Conservation (phyloP, 2,113 vertebrate genomes). For the Oryctolagus cuniculus region mOryCun1.1 NC_091432.1:80048501-80049000, state of each 20-base stretch:
- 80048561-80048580: background rate
- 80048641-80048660: background rate
- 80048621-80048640: no score
- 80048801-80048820: background rate
- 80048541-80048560: background rate
- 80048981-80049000: background rate
- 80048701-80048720: background rate
- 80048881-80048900: background rate
- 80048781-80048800: no score
- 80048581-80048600: background rate
- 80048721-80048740: background rate
- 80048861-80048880: background rate
- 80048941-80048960: background rate
- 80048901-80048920: background rate
- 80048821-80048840: background rate
- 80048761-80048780: background rate
- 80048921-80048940: background rate
- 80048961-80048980: background rate
- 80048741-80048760: background rate
- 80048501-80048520: background rate
- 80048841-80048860: background rate
- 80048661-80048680: background rate
- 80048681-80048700: background rate
- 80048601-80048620: background rate
- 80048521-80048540: background rate